A percentile compares a stretch with the other conserved stretches of the same genome.
Conservation (phyloP, 2,113 vertebrate species). For the Falco punctatus region DNA sequence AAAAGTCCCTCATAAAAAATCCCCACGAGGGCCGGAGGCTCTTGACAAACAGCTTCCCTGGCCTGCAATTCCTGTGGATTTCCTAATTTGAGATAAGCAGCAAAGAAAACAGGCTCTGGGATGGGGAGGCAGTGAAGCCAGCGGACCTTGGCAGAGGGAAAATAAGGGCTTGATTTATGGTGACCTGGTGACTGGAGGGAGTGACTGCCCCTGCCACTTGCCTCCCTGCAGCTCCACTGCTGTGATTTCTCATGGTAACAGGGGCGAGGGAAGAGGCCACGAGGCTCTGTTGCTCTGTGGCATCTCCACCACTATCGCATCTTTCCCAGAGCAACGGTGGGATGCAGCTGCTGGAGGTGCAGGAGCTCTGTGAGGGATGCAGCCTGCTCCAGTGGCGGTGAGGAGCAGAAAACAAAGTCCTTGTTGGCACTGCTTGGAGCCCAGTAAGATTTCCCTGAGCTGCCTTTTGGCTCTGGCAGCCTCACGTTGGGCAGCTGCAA, state of each 20-base stretch:
- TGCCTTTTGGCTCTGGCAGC: not conserved
- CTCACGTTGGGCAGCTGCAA: fast-evolving
- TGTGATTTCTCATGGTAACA: not conserved
- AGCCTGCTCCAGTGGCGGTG: fast-evolving
- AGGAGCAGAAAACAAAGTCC: not conserved
- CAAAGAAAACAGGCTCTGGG: not conserved
- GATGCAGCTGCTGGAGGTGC: not conserved
- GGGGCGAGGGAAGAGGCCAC: not conserved
- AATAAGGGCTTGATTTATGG: not conserved
- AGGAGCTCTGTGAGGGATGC: not conserved
- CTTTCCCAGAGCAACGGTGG: not conserved
- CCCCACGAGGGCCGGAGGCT: not conserved
- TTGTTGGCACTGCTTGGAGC: not conserved
- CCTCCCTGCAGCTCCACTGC: not conserved
- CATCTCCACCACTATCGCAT: not conserved
- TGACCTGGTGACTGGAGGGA: not conserved
- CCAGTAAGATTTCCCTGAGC: not conserved
- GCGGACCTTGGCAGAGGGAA: not conserved
- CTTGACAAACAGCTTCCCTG: not conserved
- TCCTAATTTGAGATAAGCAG: constrained; percentile 43
- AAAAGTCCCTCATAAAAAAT: not conserved
- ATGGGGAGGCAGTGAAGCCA: not conserved
- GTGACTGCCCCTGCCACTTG: not conserved
- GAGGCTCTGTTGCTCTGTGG: not conserved
- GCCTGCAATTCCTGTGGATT: constrained; percentile 21